These are phyloP conservation scores for Blennius ocellaris DNA, from an alignment of 2,113 vertebrate species.

Conservation along the genomic window DNA sequence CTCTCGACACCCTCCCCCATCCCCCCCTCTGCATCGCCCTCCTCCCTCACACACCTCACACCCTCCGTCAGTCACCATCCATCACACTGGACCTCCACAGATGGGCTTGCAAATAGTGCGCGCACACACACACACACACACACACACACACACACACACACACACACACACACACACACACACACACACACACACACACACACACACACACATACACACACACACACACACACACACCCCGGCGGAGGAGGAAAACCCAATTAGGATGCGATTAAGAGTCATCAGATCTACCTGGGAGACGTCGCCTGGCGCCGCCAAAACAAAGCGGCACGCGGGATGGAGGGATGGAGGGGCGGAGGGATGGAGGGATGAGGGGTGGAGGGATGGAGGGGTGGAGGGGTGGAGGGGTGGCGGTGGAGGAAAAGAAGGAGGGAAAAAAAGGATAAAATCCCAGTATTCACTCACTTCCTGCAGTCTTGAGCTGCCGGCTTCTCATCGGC, in stretches of 20 bases:
- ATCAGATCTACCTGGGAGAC: conserved; percentile 65
- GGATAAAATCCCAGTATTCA: not conserved
- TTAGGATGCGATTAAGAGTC: conserved; percentile 58
- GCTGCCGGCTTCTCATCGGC: conserved; percentile 46
- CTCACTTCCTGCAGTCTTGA: conserved; percentile 22
- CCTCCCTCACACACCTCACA: conserved; percentile 65
- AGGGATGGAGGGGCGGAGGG: too few relatives aligned
- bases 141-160: conserved; percentile 1
- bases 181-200: not conserved
- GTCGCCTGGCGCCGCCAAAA: conserved; percentile 24
- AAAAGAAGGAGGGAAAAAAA: too few relatives aligned
- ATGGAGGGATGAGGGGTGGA: too few relatives aligned
- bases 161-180: conserved; percentile 11
- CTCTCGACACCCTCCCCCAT: conserved; percentile 57
- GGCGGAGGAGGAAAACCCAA: conserved; percentile 42
- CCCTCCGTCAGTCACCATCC: conserved; percentile 71
- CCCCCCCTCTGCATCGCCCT: conserved; percentile 37
- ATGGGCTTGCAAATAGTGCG: conserved; percentile 47
- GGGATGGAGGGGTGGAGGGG: too few relatives aligned
- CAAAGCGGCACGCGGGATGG: conserved; percentile 45
- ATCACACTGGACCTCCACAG: conserved; percentile 72
- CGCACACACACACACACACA: conserved; percentile 5
- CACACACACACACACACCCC: not conserved
- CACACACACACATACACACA: too few relatives aligned
- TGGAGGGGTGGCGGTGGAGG: not conserved